These are phyloP conservation scores for Acanthornis magna DNA, from an alignment of 2,797 vertebrate genomes.

Conservation along the genomic window DNA sequence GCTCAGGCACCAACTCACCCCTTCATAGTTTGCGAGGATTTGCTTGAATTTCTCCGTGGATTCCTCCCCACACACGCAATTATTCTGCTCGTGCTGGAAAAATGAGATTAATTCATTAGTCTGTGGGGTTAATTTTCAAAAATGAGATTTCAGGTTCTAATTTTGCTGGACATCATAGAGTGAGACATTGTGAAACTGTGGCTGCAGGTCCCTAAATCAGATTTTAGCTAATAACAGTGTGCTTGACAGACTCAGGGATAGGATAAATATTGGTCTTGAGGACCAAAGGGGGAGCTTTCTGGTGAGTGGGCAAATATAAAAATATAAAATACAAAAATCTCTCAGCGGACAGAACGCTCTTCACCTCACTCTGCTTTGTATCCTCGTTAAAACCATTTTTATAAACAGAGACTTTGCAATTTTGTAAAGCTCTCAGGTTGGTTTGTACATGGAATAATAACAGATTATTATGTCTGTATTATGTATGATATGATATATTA, in stretches of 20 bases:
- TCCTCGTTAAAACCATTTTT: background rate
- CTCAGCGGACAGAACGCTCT: accelerated
- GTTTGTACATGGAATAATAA: background rate
- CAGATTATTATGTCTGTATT: background rate
- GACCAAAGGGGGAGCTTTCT: background rate
- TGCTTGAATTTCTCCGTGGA: conserved; percentile 54
- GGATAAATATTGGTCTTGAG: background rate
- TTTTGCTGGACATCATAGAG: background rate
- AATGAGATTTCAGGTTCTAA: background rate
- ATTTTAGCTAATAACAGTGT: background rate
- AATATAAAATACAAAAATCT: background rate
- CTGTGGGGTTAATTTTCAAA: background rate
- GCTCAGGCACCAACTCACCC: conserved; percentile 30
- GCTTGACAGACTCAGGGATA: background rate
- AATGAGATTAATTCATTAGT: background rate
- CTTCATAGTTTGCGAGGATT: conserved; percentile 60
- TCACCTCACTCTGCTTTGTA: background rate
- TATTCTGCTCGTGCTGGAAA: conserved; percentile 42
- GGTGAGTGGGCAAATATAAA: background rate
- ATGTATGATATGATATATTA: no score
- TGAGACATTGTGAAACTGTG: background rate
- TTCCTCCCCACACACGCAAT: conserved; percentile 68
- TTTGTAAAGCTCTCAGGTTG: accelerated
- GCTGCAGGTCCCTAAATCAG: background rate
- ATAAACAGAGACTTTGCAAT: background rate